Conservation (phyloP, 2,797 vertebrate genomes). For the Pipistrellus nathusii region DNA sequence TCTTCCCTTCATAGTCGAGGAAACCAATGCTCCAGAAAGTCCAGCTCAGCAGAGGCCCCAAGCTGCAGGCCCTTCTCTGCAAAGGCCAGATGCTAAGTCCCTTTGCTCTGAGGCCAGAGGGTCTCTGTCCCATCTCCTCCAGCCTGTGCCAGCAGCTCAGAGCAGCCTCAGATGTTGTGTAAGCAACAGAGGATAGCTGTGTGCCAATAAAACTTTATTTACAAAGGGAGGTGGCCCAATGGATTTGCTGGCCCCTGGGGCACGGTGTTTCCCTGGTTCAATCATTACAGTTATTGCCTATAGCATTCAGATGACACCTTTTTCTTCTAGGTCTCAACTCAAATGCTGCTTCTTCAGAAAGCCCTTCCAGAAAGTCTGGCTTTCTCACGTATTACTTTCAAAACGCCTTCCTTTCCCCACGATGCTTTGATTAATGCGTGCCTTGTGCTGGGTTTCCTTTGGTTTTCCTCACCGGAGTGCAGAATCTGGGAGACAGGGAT, state of each 20-base stretch:
- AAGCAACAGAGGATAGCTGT: background rate
- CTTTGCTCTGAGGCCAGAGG: accelerated
- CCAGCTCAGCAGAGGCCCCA: accelerated
- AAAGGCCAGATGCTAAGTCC: background rate
- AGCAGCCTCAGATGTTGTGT: background rate
- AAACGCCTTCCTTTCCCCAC: accelerated
- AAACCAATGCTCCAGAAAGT: background rate
- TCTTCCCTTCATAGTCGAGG: background rate
- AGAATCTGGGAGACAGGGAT: accelerated
- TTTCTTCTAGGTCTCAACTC: background rate
- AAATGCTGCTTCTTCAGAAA: background rate
- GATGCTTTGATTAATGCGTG: background rate
- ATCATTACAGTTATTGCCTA: accelerated
- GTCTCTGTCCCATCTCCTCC: background rate
- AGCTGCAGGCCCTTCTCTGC: background rate
- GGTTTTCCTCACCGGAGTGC: accelerated
- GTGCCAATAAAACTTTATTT: slow-evolving; percentile 44
- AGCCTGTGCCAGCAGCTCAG: background rate
- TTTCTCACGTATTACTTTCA: background rate
- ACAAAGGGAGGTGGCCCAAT: accelerated
- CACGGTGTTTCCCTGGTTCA: background rate
- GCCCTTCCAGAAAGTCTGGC: background rate
- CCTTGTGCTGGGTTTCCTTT: background rate
- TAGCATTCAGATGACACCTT: background rate
- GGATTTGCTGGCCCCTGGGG: background rate